Percentiles rank a stretch among this genome's conserved stretches.
Conservation (phyloP, 1,140 invertebrate genomes). For the Pollicipes pollicipes region DNA sequence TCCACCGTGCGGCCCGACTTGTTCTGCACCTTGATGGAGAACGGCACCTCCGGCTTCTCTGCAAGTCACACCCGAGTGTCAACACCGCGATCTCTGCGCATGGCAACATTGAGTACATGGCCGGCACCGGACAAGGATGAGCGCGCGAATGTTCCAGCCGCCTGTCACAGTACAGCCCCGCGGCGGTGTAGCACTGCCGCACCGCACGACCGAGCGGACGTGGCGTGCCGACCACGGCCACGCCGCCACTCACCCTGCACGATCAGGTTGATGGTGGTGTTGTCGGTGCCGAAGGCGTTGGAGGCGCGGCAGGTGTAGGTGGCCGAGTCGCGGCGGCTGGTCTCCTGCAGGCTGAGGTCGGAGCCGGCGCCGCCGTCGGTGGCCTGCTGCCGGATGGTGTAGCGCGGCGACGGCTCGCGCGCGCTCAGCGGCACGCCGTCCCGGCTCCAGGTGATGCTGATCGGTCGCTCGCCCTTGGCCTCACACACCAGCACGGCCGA, state of each 20-base stretch:
- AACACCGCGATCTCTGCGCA: no score
- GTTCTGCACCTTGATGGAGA: slow-evolving; percentile 72
- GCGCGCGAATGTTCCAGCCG: no score
- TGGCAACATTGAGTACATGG: no score
- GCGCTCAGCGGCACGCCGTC: slow-evolving; percentile 77
- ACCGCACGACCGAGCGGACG: no score
- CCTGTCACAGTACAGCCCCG: no score
- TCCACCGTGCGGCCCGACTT: slow-evolving; percentile 77
- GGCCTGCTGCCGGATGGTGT: slow-evolving; percentile 80
- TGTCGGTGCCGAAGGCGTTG: slow-evolving; percentile 85
- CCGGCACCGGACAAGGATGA: no score
- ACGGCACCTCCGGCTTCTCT: slow-evolving; percentile 86
- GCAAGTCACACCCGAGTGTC: slow-evolving; percentile 17
- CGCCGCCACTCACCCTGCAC: slow-evolving; percentile 50
- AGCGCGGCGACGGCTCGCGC: slow-evolving; percentile 45
- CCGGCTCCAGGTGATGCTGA: slow-evolving; percentile 90
- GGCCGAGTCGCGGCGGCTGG: slow-evolving; percentile 74
- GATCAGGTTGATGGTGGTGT: slow-evolving; percentile 87
- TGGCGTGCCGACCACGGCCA: no score
- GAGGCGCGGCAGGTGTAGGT: slow-evolving; percentile 86
- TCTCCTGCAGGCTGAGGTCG: slow-evolving; percentile 70
- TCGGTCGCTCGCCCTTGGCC: slow-evolving; percentile 89
- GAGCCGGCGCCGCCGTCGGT: slow-evolving; percentile 66
- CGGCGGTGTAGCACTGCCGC: no score
- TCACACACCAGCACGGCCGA: slow-evolving; percentile 83